Conservation (phyloP, 2,113 vertebrate genomes). For the Notarius quadriscutis region DNA sequence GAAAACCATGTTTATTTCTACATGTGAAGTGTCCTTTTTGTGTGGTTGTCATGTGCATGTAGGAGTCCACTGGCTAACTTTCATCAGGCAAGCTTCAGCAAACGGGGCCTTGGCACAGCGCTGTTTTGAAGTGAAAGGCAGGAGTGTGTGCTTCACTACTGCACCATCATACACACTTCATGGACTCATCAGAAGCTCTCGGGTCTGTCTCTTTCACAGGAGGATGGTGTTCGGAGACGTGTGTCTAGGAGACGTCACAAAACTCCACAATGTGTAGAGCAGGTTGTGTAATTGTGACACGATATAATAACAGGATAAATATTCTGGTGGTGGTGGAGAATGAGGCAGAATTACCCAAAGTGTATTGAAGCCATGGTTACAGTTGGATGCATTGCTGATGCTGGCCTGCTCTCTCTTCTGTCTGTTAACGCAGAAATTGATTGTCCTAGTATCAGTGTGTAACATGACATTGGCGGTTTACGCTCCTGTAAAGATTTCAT, state of each 20-base stretch:
- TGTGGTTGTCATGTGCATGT: neutral
- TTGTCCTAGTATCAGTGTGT: neutral
- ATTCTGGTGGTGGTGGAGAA: neutral
- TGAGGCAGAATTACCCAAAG: neutral
- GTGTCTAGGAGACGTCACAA: neutral
- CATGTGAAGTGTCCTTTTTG: neutral
- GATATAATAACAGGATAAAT: neutral
- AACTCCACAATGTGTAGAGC: neutral
- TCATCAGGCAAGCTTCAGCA: neutral
- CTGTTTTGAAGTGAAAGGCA: neutral
- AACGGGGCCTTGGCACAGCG: neutral
- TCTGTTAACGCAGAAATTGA: too few relatives aligned
- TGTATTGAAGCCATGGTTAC: neutral
- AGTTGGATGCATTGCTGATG: neutral
- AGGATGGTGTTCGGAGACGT: neutral
- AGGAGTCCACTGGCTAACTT: neutral
- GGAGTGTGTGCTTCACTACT: slow-evolving; percentile 5
- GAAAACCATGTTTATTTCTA: neutral
- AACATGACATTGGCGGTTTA: neutral
- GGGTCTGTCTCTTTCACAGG: neutral
- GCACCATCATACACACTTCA: neutral
- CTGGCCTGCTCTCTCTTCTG: neutral
- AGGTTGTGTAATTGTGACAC: neutral
- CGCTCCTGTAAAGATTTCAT: neutral
- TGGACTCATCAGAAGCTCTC: neutral